Conservation (phyloP, 2,888 invertebrate species). For the Neoitamus cyanurus region DNA sequence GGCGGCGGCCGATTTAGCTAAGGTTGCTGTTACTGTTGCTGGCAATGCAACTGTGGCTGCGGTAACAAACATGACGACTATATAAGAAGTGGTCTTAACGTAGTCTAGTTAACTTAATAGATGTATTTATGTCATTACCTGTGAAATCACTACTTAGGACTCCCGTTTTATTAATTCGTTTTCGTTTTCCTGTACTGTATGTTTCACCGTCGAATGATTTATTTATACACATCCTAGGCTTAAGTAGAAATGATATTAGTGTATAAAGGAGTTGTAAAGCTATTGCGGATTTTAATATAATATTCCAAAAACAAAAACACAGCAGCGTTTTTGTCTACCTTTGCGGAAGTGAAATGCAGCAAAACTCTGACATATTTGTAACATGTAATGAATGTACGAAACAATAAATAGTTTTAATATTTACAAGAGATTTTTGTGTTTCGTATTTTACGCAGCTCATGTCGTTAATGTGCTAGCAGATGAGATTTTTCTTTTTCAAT, state of each 20-base stretch:
- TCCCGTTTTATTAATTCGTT: neutral
- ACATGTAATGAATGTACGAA: neutral
- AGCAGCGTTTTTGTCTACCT: neutral
- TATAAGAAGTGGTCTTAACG: neutral
- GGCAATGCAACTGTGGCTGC: neutral
- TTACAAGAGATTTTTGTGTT: neutral
- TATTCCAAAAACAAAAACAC: conserved; percentile 20
- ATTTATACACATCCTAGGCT: conserved; percentile 21
- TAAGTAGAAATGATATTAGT: conserved; percentile 13
- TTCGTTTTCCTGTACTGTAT: neutral
- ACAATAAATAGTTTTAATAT: neutral
- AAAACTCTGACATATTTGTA: neutral
- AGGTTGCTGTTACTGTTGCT: neutral
- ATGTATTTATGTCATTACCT: conserved; percentile 12
- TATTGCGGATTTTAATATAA: neutral
- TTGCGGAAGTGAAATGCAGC: neutral
- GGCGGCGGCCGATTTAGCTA: neutral
- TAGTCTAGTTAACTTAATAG: conserved; percentile 11
- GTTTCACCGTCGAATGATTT: neutral
- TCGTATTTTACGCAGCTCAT: neutral
- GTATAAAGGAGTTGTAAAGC: neutral
- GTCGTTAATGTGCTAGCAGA: neutral
- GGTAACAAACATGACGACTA: neutral
- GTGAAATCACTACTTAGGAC: neutral
- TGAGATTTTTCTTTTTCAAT: too few relatives aligned